A percentile compares a stretch with the other conserved stretches of the same genome.
Evolutionary conservation across 1,140 invertebrate species (phyloP).

Genomic region (Choristoneura fumiferana): DNA sequence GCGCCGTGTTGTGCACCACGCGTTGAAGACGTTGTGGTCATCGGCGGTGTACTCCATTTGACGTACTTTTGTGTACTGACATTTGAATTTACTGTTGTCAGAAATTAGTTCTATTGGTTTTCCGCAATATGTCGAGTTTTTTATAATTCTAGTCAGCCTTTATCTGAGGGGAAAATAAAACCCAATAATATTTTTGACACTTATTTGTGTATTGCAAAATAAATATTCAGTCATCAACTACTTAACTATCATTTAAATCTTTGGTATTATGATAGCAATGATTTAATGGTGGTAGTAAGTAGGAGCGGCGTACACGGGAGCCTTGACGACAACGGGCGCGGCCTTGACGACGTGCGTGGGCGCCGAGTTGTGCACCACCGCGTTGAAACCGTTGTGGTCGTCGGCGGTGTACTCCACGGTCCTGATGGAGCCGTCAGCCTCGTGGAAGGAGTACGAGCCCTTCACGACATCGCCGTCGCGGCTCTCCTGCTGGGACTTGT

Average conservation of each 20-base stretch:
- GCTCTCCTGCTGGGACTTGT: conserved; percentile 78
- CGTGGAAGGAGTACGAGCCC: conserved; percentile 65
- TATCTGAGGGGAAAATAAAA: too few species aligned
- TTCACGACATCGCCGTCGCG: conserved; percentile 76
- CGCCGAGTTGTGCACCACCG: conserved; percentile 74
- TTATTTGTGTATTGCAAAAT: too few species aligned
- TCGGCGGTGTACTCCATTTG: conserved; percentile 53
- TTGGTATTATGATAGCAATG: neutral
- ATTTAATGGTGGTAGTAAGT: neutral
- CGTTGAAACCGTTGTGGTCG: conserved; percentile 57
- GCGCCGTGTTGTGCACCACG: conserved; percentile 74
- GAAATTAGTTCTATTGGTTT: too few species aligned
- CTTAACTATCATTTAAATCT: too few species aligned
- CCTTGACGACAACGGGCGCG: conserved; percentile 14
- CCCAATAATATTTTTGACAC: too few species aligned
- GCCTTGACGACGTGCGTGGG: conserved; percentile 28
- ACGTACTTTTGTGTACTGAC: too few species aligned
- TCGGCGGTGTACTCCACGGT: conserved; percentile 47
- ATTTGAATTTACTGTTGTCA: too few species aligned
- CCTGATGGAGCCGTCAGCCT: conserved; percentile 26
- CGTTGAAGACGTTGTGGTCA: conserved; percentile 56
- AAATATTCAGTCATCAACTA: too few species aligned
- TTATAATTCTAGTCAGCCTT: too few species aligned
- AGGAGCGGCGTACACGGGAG: conserved; percentile 4
- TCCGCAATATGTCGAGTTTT: too few species aligned